phyloP scores from a whole-genome alignment of 2,113 vertebrate species.

The Desmodus rotundus region DNA sequence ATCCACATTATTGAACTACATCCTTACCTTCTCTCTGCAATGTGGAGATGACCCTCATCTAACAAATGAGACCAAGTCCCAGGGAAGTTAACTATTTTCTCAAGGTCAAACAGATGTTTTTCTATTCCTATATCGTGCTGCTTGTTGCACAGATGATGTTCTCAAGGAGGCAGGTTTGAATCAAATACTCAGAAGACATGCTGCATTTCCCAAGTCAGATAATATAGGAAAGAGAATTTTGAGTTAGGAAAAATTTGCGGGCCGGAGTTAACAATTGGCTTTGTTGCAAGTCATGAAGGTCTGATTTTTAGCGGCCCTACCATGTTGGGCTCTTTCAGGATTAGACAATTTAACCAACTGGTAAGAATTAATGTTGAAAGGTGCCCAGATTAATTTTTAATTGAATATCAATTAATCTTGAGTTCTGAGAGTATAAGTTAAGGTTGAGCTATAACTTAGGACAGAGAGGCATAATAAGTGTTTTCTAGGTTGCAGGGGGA shows the following conservation, averaged over 20 bases:
- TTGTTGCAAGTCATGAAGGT: background rate
- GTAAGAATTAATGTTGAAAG: background rate
- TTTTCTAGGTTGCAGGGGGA: background rate
- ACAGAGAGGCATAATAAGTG: accelerated
- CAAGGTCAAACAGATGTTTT: background rate
- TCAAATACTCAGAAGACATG: background rate
- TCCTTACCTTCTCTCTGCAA: background rate
- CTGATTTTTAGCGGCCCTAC: background rate
- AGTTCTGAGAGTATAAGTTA: background rate
- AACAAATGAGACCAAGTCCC: background rate
- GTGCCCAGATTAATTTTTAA: background rate
- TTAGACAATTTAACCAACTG: background rate
- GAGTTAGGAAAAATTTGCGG: background rate
- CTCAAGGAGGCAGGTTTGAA: background rate
- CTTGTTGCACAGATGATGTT: background rate
- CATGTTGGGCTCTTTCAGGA: background rate
- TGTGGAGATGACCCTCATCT: no score
- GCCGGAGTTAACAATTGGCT: background rate
- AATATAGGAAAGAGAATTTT: background rate
- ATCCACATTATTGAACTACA: background rate
- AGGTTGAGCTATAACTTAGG: background rate
- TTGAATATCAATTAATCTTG: background rate
- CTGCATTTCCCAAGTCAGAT: background rate
- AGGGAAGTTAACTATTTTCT: background rate
- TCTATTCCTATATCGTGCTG: background rate